phyloP scores from a whole-genome alignment of 2,888 invertebrate species.

The Charanyca ferruginea region DNA sequence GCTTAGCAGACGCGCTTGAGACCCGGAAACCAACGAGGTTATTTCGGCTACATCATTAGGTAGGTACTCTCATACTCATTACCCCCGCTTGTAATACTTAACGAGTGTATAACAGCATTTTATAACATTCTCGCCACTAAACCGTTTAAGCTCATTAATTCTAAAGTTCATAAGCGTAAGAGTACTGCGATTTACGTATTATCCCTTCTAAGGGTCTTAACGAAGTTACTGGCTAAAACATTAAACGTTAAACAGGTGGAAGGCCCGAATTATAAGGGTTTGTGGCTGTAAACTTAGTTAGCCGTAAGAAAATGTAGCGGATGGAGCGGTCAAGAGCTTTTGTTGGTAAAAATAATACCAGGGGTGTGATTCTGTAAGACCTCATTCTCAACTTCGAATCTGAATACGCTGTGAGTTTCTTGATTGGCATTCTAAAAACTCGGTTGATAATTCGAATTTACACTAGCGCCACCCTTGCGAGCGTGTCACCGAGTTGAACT shows the following conservation, averaged over 20 bases:
- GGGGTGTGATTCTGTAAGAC: no score
- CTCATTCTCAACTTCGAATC: no score
- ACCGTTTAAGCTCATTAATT: slow-evolving; percentile 52
- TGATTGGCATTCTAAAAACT: no score
- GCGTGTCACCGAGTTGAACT: no score
- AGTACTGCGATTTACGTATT: slow-evolving; percentile 54
- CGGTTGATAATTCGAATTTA: no score
- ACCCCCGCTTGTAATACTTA: not conserved
- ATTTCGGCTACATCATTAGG: not conserved
- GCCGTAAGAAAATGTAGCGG: slow-evolving; percentile 40
- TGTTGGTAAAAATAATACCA: slow-evolving; percentile 12
- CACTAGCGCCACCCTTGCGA: no score
- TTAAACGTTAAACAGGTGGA: slow-evolving; percentile 59
- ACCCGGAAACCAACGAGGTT: no score
- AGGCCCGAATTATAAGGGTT: slow-evolving; percentile 52
- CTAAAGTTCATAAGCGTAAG: slow-evolving; percentile 47
- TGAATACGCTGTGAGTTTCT: no score
- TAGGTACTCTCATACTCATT: slow-evolving; percentile 1
- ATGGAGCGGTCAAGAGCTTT: slow-evolving; percentile 23
- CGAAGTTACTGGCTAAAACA: slow-evolving; percentile 58
- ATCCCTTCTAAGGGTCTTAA: slow-evolving; percentile 61
- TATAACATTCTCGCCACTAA: slow-evolving; percentile 44
- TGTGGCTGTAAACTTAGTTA: slow-evolving; percentile 49
- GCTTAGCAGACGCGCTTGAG: no score
- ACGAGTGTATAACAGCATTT: slow-evolving; percentile 26